Evolutionary conservation across 2,888 invertebrate genomes (phyloP).

Genomic region (Ctenicera cuprea): DNA sequence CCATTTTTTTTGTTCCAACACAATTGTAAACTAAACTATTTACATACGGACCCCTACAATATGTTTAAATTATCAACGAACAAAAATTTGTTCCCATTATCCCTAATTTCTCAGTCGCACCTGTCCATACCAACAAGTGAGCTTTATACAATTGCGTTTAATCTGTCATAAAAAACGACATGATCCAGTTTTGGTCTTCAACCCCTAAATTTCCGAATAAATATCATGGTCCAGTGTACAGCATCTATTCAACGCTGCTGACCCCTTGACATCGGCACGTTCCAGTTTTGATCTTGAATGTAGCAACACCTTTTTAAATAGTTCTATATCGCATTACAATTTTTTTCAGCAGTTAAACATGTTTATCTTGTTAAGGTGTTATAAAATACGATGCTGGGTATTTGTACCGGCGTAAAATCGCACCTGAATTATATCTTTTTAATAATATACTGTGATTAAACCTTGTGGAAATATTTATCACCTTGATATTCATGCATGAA

Average conservation of each 20-base stretch:
- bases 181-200: conserved; percentile 41
- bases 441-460: background rate
- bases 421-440: background rate
- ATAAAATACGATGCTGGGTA: background rate
- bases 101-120: background rate
- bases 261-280: conserved; percentile 41
- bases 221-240: conserved; percentile 44
- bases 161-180: conserved; percentile 10
- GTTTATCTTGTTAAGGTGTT: conserved; percentile 37
- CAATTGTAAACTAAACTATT: too few relatives aligned
- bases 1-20: too few relatives aligned
- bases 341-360: conserved; percentile 23
- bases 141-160: background rate
- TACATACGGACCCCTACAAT: too few relatives aligned
- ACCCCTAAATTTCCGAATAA: conserved; percentile 32
- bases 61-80: too few relatives aligned
- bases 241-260: conserved; percentile 42
- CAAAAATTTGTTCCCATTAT: too few relatives aligned
- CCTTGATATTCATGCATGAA: too few relatives aligned
- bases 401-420: background rate
- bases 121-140: conserved; percentile 12
- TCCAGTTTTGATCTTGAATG: conserved; percentile 48
- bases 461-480: background rate
- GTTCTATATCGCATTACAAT: conserved; percentile 3
- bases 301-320: too few relatives aligned